Conservation (phyloP, 2,888 invertebrate genomes). For the Saturnia pavonia region DNA sequence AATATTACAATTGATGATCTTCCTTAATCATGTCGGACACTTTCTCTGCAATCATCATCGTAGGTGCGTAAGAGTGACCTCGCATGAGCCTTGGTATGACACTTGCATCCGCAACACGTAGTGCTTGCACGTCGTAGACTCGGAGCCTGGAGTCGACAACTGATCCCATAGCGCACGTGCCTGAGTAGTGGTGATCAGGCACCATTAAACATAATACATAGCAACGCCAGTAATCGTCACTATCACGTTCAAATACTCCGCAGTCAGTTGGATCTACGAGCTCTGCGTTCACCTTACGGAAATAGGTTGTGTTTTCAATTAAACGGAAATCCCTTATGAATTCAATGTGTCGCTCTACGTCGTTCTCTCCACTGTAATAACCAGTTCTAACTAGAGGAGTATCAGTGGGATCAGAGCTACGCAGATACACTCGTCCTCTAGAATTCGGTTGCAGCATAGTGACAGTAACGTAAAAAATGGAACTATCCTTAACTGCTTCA, state of each 20-base stretch:
- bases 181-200: slow-evolving; percentile 6
- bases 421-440: slow-evolving; percentile 71
- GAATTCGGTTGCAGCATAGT: slow-evolving; percentile 60
- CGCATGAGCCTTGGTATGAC: slow-evolving; percentile 30
- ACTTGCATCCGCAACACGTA: slow-evolving; percentile 32
- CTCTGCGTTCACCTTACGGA: background rate
- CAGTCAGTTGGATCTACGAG: slow-evolving; percentile 12
- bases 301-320: slow-evolving; percentile 17
- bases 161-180: slow-evolving; percentile 45
- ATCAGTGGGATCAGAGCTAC: slow-evolving; percentile 65
- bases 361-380: background rate
- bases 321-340: slow-evolving; percentile 2
- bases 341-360: background rate
- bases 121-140: slow-evolving; percentile 68
- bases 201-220: slow-evolving; percentile 11
- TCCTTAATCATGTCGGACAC: slow-evolving; percentile 31
- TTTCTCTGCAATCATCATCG: slow-evolving; percentile 34
- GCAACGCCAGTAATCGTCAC: slow-evolving; percentile 37
- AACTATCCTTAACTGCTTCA: slow-evolving; percentile 29
- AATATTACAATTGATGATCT: slow-evolving; percentile 18
- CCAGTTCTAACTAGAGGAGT: background rate
- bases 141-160: slow-evolving; percentile 70
- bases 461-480: slow-evolving; percentile 42
- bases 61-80: slow-evolving; percentile 32
- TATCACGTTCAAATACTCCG: slow-evolving; percentile 35